Conservation (phyloP, 1,140 invertebrate genomes). For the Drosophila jambulina region DNA sequence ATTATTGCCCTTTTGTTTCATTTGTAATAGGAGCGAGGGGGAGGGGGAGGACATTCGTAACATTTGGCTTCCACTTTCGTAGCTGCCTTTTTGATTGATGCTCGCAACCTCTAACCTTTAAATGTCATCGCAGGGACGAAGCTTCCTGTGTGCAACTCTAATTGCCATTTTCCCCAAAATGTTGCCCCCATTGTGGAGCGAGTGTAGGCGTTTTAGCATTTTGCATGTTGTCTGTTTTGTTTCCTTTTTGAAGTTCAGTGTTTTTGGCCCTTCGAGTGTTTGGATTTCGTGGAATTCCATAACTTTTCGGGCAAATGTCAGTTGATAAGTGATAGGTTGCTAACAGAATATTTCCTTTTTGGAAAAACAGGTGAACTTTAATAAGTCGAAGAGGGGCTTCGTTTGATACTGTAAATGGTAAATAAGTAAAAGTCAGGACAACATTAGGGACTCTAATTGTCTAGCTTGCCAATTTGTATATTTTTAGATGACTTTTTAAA, state of each 20-base stretch:
- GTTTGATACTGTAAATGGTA: not conserved
- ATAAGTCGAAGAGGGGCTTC: slow-evolving; percentile 11
- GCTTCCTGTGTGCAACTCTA: slow-evolving; percentile 60
- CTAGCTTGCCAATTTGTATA: too few species aligned
- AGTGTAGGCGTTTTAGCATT: slow-evolving; percentile 56
- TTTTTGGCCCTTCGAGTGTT: slow-evolving; percentile 43
- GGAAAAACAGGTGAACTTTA: not conserved
- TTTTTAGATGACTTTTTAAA: too few species aligned
- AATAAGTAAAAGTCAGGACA: not conserved
- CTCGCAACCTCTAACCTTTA: slow-evolving; percentile 74
- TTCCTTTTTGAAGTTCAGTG: slow-evolving; percentile 34
- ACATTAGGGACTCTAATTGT: not conserved
- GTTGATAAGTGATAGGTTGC: slow-evolving; percentile 31
- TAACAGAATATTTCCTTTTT: slow-evolving; percentile 3
- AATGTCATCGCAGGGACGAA: slow-evolving; percentile 59
- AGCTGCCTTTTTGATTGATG: slow-evolving; percentile 66
- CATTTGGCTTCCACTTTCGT: slow-evolving; percentile 29
- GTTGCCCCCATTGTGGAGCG: not conserved
- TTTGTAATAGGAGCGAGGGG: not conserved
- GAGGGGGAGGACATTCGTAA: slow-evolving; percentile 10
- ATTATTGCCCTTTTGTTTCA: slow-evolving; percentile 46
- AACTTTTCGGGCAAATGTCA: slow-evolving; percentile 44
- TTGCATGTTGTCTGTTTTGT: slow-evolving; percentile 49
- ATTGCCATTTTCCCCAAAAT: slow-evolving; percentile 52
- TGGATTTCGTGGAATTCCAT: slow-evolving; percentile 44